A percentile compares a stretch with the other conserved stretches of the same genome.
Evolutionary conservation across 2,888 invertebrate species (phyloP).

Genomic region (Scaptomyza tumidula): DNA sequence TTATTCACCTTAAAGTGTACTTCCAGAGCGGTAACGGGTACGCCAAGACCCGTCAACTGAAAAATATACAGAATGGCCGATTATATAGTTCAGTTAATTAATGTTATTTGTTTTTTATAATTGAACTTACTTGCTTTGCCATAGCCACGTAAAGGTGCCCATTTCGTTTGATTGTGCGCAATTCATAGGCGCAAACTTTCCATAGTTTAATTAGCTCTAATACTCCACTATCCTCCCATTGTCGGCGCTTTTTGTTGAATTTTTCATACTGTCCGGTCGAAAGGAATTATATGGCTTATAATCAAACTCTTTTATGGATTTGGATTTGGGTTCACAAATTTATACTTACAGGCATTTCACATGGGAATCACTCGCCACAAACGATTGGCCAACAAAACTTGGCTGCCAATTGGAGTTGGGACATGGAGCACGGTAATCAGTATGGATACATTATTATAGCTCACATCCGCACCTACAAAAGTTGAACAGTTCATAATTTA

Average conservation of each 20-base stretch:
- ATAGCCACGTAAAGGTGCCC: slow-evolving; percentile 84
- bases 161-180: slow-evolving; percentile 84
- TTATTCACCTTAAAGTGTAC: slow-evolving; percentile 84
- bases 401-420: slow-evolving; percentile 62
- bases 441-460: slow-evolving; percentile 53
- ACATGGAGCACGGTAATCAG: slow-evolving; percentile 70
- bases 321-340: no score
- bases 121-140: slow-evolving; percentile 77
- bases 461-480: slow-evolving; percentile 48
- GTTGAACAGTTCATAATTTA: background rate
- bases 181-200: slow-evolving; percentile 84
- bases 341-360: slow-evolving; percentile 83
- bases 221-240: slow-evolving; percentile 84
- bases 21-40: slow-evolving; percentile 83
- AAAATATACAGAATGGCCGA: background rate
- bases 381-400: slow-evolving; percentile 75
- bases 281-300: background rate
- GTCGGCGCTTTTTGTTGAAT: slow-evolving; percentile 84
- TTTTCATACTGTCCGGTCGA: slow-evolving; percentile 80
- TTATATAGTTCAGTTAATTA: background rate
- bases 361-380: slow-evolving; percentile 82
- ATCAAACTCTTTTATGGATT: background rate
- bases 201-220: slow-evolving; percentile 83
- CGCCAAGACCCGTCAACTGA: slow-evolving; percentile 83
- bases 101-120: background rate